Evolutionary conservation across 2,113 vertebrate genomes (phyloP).

Genomic region (Leucopsar rothschildi): DNA sequence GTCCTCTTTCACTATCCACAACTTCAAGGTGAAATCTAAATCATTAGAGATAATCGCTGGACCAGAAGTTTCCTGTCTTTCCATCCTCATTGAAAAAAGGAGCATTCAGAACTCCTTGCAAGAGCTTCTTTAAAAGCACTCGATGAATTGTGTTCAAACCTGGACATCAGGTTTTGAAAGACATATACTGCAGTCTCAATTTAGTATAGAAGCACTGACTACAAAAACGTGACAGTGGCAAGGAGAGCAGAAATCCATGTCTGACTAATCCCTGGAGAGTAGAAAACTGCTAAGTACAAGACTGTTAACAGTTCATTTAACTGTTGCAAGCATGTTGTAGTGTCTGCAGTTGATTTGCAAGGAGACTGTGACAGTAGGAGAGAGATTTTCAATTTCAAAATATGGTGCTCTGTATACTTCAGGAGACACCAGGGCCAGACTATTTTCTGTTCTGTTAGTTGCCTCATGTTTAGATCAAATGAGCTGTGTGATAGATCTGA

Average conservation of each 20-base stretch:
- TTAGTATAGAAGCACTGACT: not conserved
- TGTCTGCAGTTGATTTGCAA: not conserved
- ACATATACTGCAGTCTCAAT: not conserved
- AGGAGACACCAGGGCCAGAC: not conserved
- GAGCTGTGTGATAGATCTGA: not conserved
- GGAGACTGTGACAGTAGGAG: not conserved
- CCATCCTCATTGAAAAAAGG: not conserved
- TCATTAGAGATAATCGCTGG: not conserved
- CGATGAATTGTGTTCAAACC: not conserved
- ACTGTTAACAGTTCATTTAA: not conserved
- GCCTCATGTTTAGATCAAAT: not conserved
- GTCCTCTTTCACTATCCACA: not conserved
- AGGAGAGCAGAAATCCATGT: not conserved
- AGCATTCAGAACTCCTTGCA: not conserved
- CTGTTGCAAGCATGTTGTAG: not conserved
- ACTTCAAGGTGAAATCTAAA: not conserved
- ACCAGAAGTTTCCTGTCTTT: not conserved
- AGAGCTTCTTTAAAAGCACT: not conserved
- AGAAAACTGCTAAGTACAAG: not conserved
- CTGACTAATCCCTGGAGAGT: not conserved
- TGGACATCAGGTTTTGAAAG: not conserved
- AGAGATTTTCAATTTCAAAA: not conserved
- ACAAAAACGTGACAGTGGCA: not conserved
- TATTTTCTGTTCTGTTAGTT: not conserved
- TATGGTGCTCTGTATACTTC: not conserved